Evolutionary conservation across 1,140 invertebrate genomes (phyloP), one percentile per base, ranked within the genome.

Genomic region (Drosophila sp.): DNA sequence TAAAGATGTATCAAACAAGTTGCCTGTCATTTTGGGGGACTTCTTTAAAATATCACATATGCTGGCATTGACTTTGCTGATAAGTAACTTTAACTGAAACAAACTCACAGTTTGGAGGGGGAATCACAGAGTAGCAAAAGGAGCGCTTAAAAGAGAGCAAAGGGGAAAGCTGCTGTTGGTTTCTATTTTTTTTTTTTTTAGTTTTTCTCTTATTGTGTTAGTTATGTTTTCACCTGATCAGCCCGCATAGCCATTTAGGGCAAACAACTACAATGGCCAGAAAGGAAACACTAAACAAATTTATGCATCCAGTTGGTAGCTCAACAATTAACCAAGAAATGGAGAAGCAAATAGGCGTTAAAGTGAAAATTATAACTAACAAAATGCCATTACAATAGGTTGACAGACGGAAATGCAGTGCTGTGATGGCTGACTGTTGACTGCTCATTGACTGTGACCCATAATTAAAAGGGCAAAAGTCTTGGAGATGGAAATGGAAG

Each of bases 231-330:
- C 84, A 84, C 84, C 84, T 87, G 85, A 87, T 87, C 84, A 56
- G 66, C 84, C 84, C 84, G 84, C 84, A 87, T 87, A 56, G 80
- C 63, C 77, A 90, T 87, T 87, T 87, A 57, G 84, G 80, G 67
- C 80, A 87, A 63, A 80, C 44, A 50, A 72, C 62, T 78, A 67
- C 68, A 78, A 64, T 33, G 68, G 72, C 60, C 57, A 76, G 64
- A 66, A 66, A 70, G 55, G 41, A 72, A 64, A 67, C 35, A 72
- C 68, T 66, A 69, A 50, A 47, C 76, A 86, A 83, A 86, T 87
- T 79, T 76, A 83, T 86, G 83, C 79, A 66, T 76, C 83, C 79
- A 87, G 70, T 82, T 81, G 79, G 79, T 77, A 81, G 79, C 61
- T 62, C 72, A 69, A 80, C 83, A 83, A 89, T 86, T 86, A 86